These are phyloP conservation scores for Burhinus bistriatus DNA, from an alignment of 2,113 vertebrate genomes.

Conservation along the genomic window DNA sequence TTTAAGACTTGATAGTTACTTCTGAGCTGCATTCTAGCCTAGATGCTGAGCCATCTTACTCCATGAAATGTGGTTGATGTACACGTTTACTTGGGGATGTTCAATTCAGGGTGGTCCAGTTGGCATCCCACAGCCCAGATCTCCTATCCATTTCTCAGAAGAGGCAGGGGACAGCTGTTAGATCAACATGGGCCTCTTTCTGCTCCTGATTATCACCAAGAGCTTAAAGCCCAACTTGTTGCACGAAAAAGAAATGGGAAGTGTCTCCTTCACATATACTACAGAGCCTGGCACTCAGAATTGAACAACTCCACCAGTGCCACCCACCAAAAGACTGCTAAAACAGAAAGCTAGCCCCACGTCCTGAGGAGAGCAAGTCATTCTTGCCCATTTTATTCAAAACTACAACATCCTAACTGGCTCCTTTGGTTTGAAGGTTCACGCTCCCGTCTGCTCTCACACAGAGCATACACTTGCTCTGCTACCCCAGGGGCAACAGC, in stretches of 20 bases:
- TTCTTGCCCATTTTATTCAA: not conserved
- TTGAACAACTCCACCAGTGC: not conserved
- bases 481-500: not conserved
- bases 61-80: fast-evolving
- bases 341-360: not conserved
- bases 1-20: not conserved
- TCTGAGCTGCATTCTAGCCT: not conserved
- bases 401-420: not conserved
- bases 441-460: not conserved
- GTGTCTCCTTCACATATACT: not conserved
- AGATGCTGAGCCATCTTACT: not conserved
- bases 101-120: not conserved
- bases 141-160: not conserved
- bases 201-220: not conserved
- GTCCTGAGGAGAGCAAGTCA: not conserved
- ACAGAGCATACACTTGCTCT: not conserved
- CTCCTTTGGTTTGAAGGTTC: not conserved
- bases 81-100: not conserved
- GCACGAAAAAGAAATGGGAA: not conserved
- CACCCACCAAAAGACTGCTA: not conserved
- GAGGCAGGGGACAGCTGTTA: not conserved
- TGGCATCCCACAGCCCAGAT: not conserved
- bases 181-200: not conserved
- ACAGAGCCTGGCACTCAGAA: not conserved
- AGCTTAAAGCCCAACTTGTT: not conserved